These are phyloP conservation scores for Ictalurus furcatus DNA, from an alignment of 2,113 vertebrate genomes.

Conservation along the genomic window DNA sequence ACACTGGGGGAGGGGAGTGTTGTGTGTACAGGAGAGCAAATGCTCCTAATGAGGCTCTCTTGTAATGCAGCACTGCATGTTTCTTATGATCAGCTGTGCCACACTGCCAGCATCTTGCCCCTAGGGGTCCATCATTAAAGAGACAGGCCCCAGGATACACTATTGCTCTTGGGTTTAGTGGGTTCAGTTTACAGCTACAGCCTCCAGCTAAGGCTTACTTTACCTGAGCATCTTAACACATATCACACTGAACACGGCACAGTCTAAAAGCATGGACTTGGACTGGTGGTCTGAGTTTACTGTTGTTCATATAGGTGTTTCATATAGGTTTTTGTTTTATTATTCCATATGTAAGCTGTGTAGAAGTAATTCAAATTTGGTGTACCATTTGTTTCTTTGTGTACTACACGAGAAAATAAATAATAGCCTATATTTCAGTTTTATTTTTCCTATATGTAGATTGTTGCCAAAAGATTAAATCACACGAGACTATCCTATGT, in stretches of 20 bases:
- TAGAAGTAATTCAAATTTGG: neutral
- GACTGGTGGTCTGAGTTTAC: neutral
- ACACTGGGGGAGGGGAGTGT: slow-evolving; percentile 52
- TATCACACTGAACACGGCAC: slow-evolving; percentile 6
- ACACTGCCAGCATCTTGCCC: slow-evolving; percentile 68
- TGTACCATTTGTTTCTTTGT: neutral
- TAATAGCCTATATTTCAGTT: neutral
- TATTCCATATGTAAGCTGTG: neutral
- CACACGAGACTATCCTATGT: neutral
- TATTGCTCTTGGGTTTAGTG: slow-evolving; percentile 46
- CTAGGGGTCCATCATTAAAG: slow-evolving; percentile 72
- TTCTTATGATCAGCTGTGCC: slow-evolving; percentile 75
- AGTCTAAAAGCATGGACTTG: neutral
- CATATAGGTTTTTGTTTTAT: neutral
- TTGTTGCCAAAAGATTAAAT: neutral
- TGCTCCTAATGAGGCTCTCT: slow-evolving; percentile 74
- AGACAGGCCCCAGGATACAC: slow-evolving; percentile 41
- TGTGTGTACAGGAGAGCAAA: slow-evolving; percentile 73
- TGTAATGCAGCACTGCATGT: slow-evolving; percentile 70
- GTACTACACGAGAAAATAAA: neutral
- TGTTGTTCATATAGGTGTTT: neutral
- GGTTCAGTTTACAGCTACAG: slow-evolving; percentile 43
- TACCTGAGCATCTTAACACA: slow-evolving; percentile 21
- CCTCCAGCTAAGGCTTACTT: slow-evolving; percentile 1
- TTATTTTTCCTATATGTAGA: neutral